Conservation (phyloP, 2,113 vertebrate species). For the Rhinichthys klamathensis region DNA sequence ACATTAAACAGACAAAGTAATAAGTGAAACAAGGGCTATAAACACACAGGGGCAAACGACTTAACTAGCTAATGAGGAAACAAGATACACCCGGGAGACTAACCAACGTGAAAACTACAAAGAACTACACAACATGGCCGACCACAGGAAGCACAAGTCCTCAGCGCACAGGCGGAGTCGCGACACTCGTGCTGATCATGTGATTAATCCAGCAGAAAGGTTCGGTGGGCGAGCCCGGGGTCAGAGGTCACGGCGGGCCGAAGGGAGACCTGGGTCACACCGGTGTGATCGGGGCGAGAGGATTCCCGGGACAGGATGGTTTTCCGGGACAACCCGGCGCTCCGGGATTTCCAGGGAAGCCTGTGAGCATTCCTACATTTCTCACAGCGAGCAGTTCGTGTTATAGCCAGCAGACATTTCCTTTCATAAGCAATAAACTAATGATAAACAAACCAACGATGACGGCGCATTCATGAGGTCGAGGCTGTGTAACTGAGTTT, state of each 20-base stretch:
- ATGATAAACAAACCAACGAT: background rate
- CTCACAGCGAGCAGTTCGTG: background rate
- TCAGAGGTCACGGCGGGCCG: conserved; percentile 69
- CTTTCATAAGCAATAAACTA: background rate
- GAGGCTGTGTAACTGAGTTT: background rate
- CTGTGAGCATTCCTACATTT: conserved; percentile 64
- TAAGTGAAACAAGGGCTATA: no score
- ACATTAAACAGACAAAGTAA: no score
- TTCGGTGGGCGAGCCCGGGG: conserved; percentile 64
- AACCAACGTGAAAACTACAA: no score
- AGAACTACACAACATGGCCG: no score
- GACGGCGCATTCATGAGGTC: background rate
- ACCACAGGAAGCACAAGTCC: no score
- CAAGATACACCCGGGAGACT: no score
- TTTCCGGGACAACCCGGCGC: conserved; percentile 72
- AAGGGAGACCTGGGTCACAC: conserved; percentile 71
- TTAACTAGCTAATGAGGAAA: no score
- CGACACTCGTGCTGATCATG: no score
- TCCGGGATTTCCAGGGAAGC: conserved; percentile 77
- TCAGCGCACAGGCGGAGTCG: no score
- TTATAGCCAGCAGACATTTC: background rate
- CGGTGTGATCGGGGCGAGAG: conserved; percentile 70
- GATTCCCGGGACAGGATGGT: conserved; percentile 73
- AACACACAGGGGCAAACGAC: no score
- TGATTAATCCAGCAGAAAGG: conserved; percentile 66